phyloP scores from a whole-genome alignment of 2,113 vertebrate genomes.

The Tragelaphus imberbis region DNA sequence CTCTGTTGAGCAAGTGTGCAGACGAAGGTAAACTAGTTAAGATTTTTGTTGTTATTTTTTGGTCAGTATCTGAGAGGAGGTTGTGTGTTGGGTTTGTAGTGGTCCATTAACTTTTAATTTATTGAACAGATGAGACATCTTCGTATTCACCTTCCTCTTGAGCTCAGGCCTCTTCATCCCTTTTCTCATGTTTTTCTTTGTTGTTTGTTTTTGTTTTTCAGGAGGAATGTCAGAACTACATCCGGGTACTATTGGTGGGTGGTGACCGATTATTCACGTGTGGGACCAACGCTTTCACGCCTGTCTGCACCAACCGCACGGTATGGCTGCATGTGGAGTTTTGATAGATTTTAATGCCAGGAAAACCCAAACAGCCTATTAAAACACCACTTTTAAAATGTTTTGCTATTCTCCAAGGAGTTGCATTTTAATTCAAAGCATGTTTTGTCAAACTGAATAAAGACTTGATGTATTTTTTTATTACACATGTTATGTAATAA shows the following conservation, averaged over 20 bases:
- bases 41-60: neutral
- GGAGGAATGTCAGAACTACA: conserved; percentile 99
- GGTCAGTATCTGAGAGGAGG: neutral
- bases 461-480: neutral
- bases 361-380: neutral
- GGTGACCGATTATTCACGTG: conserved; percentile 94
- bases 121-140: neutral
- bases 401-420: neutral
- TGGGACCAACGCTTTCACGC: conserved; percentile 96
- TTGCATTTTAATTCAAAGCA: neutral
- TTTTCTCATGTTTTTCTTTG: neutral
- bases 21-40: neutral
- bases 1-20: neutral
- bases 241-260: conserved; percentile 94
- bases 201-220: conserved; percentile 53
- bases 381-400: neutral
- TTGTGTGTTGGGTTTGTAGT: neutral
- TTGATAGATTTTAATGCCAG: neutral
- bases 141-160: accelerated
- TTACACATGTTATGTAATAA: neutral
- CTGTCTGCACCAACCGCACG: conserved; percentile 96
- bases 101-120: neutral
- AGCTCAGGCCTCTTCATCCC: neutral
- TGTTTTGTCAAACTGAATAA: neutral
- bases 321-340: conserved; percentile 69